Evolutionary conservation across 2,113 vertebrate species (phyloP).

Genomic region (Puntigrus tetrazona): DNA sequence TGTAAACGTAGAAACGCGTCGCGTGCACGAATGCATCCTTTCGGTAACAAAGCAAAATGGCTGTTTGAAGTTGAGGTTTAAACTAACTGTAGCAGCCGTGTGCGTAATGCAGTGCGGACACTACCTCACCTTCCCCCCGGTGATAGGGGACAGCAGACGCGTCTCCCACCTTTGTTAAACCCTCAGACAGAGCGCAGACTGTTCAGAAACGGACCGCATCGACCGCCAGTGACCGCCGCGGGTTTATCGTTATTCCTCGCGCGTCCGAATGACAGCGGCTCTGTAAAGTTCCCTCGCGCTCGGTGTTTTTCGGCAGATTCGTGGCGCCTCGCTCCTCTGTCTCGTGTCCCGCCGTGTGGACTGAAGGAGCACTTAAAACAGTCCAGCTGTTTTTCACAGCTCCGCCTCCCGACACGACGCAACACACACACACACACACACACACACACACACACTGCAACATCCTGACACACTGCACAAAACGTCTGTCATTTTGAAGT

Average conservation of each 20-base stretch:
- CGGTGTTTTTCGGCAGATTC: not conserved
- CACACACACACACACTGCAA: not conserved
- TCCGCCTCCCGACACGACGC: not conserved
- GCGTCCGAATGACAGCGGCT: not conserved
- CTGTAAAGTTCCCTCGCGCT: not conserved
- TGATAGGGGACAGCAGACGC: not conserved
- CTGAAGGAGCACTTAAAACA: constrained; percentile 1
- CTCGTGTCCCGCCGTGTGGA: constrained; percentile 10
- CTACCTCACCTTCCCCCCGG: constrained; percentile 34
- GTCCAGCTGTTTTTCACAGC: constrained; percentile 46
- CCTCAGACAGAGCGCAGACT: not conserved
- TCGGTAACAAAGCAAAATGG: not conserved
- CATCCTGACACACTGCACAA: not conserved
- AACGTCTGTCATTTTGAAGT: not conserved
- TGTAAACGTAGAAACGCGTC: not conserved
- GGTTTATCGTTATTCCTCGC: not conserved
- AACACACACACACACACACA: not conserved
- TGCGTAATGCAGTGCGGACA: not conserved
- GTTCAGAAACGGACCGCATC: not conserved
- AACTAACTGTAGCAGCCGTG: not conserved
- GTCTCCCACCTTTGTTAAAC: constrained; percentile 37
- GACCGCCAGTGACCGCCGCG: not conserved
- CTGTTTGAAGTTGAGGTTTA: not conserved
- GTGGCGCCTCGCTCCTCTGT: not conserved
- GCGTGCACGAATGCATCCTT: not conserved